These are phyloP conservation scores for Amiota mariae DNA, from an alignment of 2,888 invertebrate species.

Conservation along the genomic window DNA sequence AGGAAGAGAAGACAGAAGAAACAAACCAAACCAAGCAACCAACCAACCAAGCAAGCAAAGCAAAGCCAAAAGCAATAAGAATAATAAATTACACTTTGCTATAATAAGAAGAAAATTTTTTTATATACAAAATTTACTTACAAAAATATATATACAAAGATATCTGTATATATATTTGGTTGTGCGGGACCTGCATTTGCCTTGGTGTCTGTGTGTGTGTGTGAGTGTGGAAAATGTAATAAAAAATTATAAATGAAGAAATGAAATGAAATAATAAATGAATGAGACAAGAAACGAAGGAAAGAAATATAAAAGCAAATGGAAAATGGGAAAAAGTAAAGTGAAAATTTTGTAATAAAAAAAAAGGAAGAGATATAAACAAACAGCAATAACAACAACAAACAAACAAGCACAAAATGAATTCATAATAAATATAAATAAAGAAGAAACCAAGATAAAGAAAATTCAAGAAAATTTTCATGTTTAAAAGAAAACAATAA, in stretches of 20 bases:
- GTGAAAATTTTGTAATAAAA: constrained; percentile 26
- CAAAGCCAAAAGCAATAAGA: constrained; percentile 58
- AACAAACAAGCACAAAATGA: constrained; percentile 32
- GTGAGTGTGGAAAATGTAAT: constrained; percentile 62
- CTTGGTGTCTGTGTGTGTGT: constrained; percentile 39
- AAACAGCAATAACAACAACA: background rate
- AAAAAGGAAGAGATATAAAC: constrained; percentile 20
- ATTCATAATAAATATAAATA: background rate
- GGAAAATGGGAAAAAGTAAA: constrained; percentile 14
- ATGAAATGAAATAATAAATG: constrained; percentile 40
- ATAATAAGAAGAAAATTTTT: constrained; percentile 61
- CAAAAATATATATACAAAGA: constrained; percentile 49
- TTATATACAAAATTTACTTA: constrained; percentile 53
- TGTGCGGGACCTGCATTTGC: constrained; percentile 11
- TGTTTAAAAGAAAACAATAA: too few species aligned
- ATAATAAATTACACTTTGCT: constrained; percentile 68
- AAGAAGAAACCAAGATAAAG: background rate
- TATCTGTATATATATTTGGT: constrained; percentile 30
- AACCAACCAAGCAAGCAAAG: constrained; percentile 18
- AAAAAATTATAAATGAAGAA: constrained; percentile 44
- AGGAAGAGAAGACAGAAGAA: constrained; percentile 32
- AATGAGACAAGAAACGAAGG: constrained; percentile 46
- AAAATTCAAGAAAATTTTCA: background rate
- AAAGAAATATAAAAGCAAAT: constrained; percentile 35
- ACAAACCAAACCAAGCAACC: constrained; percentile 4